Evolutionary conservation across 2,113 vertebrate species (phyloP), one percentile per base, ranked within the genome.

Genomic region (Odontesthes bonariensis): DNA sequence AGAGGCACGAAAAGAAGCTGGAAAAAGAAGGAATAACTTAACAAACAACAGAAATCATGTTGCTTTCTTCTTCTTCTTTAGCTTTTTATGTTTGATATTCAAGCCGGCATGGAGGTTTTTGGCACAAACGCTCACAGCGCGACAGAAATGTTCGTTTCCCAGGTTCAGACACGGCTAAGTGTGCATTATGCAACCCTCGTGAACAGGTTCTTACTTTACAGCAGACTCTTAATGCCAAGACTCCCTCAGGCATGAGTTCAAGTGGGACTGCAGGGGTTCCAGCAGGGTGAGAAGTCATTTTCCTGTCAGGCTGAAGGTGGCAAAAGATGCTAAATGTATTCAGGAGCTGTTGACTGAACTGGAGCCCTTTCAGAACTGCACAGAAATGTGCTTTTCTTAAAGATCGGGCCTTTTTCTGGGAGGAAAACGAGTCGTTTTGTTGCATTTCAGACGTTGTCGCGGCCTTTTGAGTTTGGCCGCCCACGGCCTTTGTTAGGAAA

Each of bases 131-230:
- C 31, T 17, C 47, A 20, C 40, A 51, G 27, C 5, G 1, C 14
- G 13, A 6, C 49, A 67, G 27, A 13, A 22, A 71, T 35, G 67
- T 58, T 51, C 59, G 73, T 69, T 80, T 88, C 76, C 76, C 64
- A 63, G 65, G 52, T 65, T 65, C 61, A 72, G 49, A 38, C 53
- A 1, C 10, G 14, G 63, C 58, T 8, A 42, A 27, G 57, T 38
- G 61, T 23, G 49, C 32, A 14, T 86, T 72, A 74, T 59, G 38
- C 22, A 75, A 82, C 14, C 27, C 56, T 42, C 62, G 79, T 52
- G 51, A 75, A 35, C 57, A 63, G 17, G 52, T 57, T 66, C 40
- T 71, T 64, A 49, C 33, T 79, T 60, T 20, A 49, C 60, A 44
- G 40, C 38, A 14, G 76, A 33, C 52, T 11, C 2, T 58, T 61